Percentiles rank a stretch among this genome's conserved stretches.
Conservation (phyloP, 2,888 invertebrate genomes). For the Andricus curvator region DNA sequence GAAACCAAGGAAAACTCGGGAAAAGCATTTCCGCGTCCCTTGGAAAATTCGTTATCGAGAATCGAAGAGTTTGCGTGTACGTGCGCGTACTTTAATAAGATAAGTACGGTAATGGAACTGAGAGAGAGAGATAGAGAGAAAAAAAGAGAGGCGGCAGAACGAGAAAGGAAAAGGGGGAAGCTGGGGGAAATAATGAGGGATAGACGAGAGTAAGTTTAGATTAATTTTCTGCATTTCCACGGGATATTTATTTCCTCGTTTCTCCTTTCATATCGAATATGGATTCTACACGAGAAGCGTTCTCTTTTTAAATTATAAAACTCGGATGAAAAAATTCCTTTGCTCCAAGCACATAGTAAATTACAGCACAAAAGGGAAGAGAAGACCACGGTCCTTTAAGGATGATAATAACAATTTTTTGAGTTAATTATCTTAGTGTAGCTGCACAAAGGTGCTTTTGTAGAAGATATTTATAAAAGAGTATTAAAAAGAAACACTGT, state of each 20-base stretch:
- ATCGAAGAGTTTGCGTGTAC: conserved; percentile 64
- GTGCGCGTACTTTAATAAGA: conserved; percentile 63
- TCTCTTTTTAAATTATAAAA: conserved; percentile 25
- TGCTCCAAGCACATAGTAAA: conserved; percentile 22
- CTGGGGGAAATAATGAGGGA: conserved; percentile 45
- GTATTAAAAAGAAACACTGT: too few relatives aligned
- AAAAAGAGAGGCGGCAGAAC: conserved; percentile 40
- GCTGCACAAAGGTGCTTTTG: background rate
- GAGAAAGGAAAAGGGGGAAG: conserved; percentile 41
- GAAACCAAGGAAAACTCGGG: conserved; percentile 47
- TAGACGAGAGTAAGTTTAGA: conserved; percentile 55
- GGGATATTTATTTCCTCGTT: conserved; percentile 37
- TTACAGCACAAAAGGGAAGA: conserved; percentile 1
- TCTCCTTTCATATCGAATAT: conserved; percentile 38
- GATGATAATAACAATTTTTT: conserved; percentile 12
- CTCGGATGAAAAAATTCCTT: conserved; percentile 16
- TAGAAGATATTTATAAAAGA: background rate
- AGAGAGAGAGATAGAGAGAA: conserved; percentile 36
- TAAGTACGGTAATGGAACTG: conserved; percentile 50
- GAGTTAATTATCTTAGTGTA: background rate
- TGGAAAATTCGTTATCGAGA: conserved; percentile 66
- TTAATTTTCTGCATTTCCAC: conserved; percentile 37
- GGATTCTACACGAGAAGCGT: conserved; percentile 30
- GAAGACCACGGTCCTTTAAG: background rate
- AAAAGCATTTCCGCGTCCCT: conserved; percentile 62